Evolutionary conservation across 2,888 invertebrate genomes (phyloP).

Genomic region (Oxyscelio sp.): DNA sequence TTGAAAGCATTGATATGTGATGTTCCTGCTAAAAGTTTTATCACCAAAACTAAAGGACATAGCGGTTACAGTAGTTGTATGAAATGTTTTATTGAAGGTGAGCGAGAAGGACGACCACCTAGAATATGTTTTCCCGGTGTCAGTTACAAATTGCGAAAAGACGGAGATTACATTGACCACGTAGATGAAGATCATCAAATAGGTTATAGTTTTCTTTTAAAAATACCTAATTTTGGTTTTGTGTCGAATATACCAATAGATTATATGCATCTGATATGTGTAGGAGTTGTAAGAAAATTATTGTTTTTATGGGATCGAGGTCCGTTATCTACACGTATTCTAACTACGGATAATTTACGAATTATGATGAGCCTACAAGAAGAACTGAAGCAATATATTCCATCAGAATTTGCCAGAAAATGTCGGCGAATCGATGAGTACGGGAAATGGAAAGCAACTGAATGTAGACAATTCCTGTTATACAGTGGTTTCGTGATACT

Average conservation of each 20-base stretch:
- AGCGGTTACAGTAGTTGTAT: conserved; percentile 60
- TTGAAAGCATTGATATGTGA: conserved; percentile 59
- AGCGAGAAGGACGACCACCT: background rate
- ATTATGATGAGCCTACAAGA: too few species aligned
- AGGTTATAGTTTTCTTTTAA: conserved; percentile 38
- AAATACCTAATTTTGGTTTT: conserved; percentile 62
- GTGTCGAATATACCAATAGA: conserved; percentile 64
- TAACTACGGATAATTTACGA: too few species aligned
- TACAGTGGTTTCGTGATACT: conserved; percentile 78
- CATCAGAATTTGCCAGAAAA: conserved; percentile 17
- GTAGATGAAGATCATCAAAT: conserved; percentile 54
- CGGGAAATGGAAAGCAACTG: conserved; percentile 10
- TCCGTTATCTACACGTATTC: too few species aligned
- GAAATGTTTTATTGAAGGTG: conserved; percentile 67
- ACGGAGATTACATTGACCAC: conserved; percentile 46
- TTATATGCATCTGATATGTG: too few species aligned
- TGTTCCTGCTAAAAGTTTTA: conserved; percentile 70
- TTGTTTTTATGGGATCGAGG: too few species aligned
- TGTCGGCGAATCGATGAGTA: conserved; percentile 1
- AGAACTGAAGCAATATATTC: too few species aligned
- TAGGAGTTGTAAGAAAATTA: too few species aligned
- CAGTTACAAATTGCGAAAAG: conserved; percentile 38
- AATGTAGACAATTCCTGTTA: conserved; percentile 62
- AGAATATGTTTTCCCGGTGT: conserved; percentile 64
- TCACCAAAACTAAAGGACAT: conserved; percentile 65